Evolutionary conservation across 2,888 invertebrate species (phyloP).

Genomic region (Serrognathus titanus): DNA sequence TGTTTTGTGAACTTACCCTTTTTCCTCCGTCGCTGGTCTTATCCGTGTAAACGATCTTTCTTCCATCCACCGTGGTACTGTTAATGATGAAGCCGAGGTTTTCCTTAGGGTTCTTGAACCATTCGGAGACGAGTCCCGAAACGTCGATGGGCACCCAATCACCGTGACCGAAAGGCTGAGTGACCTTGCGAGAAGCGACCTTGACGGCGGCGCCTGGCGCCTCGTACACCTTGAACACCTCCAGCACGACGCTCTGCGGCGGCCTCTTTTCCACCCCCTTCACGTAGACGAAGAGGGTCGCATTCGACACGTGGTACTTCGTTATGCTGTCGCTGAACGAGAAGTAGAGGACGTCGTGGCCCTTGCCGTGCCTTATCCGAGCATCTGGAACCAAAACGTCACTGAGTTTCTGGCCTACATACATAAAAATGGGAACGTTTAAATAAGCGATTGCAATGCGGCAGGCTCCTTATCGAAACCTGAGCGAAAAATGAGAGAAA

Average conservation of each 20-base stretch:
- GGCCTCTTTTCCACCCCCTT: conserved; percentile 50
- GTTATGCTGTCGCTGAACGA: conserved; percentile 67
- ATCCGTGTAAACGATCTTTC: conserved; percentile 13
- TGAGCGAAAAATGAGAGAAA: no score
- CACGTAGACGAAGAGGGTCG: conserved; percentile 68
- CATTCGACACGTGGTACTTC: conserved; percentile 66
- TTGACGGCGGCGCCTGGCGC: conserved; percentile 34
- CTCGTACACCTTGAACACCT: conserved; percentile 44
- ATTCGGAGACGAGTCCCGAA: conserved; percentile 70
- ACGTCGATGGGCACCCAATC: conserved; percentile 75
- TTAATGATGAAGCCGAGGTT: conserved; percentile 76
- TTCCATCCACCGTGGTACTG: conserved; percentile 60
- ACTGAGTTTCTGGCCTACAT: background rate
- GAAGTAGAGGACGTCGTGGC: conserved; percentile 68
- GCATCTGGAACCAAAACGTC: conserved; percentile 55
- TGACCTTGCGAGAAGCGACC: conserved; percentile 47
- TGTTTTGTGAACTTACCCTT: conserved; percentile 3
- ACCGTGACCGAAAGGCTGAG: conserved; percentile 56
- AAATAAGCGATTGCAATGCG: background rate
- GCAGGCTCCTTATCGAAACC: no score
- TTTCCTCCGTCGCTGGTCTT: conserved; percentile 4
- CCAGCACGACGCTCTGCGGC: conserved; percentile 39
- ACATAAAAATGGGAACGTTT: no score
- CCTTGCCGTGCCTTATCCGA: conserved; percentile 64
- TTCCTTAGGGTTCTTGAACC: conserved; percentile 71